Evolutionary conservation across 2,888 invertebrate species (phyloP).

Genomic region (Lydus trimaculatus): DNA sequence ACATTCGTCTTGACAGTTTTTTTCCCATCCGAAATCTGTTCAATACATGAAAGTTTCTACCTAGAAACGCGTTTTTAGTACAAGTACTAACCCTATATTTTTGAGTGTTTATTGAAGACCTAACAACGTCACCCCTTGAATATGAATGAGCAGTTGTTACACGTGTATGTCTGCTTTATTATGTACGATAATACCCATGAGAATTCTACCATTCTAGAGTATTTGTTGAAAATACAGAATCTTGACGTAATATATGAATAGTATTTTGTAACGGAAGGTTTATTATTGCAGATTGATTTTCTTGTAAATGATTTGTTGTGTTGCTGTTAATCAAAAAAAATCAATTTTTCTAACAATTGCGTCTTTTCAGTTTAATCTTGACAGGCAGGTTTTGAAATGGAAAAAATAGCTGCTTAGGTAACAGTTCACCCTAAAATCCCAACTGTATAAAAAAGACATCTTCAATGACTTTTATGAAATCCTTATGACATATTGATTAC

Average conservation of each 20-base stretch:
- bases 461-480: neutral
- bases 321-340: too few species aligned
- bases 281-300: neutral
- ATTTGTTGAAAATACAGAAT: neutral
- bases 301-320: neutral
- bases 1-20: too few species aligned
- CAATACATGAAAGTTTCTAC: too few species aligned
- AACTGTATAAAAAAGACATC: neutral
- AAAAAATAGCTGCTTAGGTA: neutral
- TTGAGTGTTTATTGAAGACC: neutral
- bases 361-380: neutral
- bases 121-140: neutral
- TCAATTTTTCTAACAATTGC: too few species aligned
- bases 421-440: neutral
- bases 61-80: too few species aligned
- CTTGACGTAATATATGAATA: too few species aligned
- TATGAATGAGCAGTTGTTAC: neutral
- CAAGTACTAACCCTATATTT: neutral
- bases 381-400: neutral
- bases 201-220: neutral
- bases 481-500: constrained; percentile 7
- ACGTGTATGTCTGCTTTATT: neutral
- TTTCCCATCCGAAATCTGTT: too few species aligned
- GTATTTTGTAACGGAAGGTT: neutral
- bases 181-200: neutral